phyloP scores from a whole-genome alignment of 2,113 vertebrate species.

The Hemiscyllium ocellatum region DNA sequence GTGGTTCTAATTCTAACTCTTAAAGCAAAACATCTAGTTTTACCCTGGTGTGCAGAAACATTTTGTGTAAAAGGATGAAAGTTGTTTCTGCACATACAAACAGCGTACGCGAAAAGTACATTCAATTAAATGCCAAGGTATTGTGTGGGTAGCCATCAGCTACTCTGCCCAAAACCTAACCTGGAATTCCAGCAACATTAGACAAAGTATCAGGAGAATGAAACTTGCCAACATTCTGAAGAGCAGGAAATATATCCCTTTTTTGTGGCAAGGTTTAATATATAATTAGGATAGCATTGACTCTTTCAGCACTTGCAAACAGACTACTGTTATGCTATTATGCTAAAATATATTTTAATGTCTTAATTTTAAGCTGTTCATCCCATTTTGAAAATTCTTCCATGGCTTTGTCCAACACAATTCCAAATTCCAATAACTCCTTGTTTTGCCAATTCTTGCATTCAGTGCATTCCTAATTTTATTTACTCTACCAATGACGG shows the following conservation, averaged over 20 bases:
- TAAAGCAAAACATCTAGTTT: neutral
- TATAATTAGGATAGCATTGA: neutral
- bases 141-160: neutral
- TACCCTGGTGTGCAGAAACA: neutral
- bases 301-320: neutral
- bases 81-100: neutral
- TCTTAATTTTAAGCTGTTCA: neutral
- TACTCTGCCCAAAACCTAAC: neutral
- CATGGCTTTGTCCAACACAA: neutral
- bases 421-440: neutral
- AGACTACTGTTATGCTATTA: neutral
- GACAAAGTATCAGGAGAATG: neutral
- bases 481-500: neutral
- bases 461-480: no score
- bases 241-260: neutral
- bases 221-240: neutral
- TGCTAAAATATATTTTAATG: neutral
- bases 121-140: neutral
- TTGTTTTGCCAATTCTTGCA: neutral
- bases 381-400: neutral
- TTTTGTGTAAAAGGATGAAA: neutral
- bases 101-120: neutral
- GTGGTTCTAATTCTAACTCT: no score
- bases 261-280: no score
- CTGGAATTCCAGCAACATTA: neutral